Percentiles rank a stretch among this genome's conserved stretches.
Conservation (phyloP, 2,888 invertebrate genomes). For the Slavum lentiscoides region DNA sequence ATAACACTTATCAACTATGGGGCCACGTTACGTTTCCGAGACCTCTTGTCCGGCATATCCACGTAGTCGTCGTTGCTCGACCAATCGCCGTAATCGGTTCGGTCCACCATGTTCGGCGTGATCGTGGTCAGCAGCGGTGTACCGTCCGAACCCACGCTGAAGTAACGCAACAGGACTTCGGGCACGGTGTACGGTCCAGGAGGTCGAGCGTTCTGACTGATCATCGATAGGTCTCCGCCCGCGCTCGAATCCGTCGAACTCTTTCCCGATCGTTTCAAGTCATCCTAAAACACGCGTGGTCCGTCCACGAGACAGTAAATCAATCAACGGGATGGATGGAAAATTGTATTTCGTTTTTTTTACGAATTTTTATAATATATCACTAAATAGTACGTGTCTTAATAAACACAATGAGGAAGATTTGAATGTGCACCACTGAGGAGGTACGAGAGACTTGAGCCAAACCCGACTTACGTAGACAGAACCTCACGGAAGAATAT, state of each 20-base stretch:
- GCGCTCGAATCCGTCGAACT: conserved; percentile 63
- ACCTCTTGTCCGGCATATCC: conserved; percentile 62
- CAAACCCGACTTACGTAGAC: too few relatives aligned
- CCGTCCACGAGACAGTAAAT: background rate
- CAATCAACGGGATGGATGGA: too few relatives aligned
- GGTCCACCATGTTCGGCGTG: conserved; percentile 62
- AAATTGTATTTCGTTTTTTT: too few relatives aligned
- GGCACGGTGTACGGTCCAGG: conserved; percentile 62
- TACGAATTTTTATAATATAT: too few relatives aligned
- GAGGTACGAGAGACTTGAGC: too few relatives aligned
- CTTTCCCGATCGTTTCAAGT: conserved; percentile 60
- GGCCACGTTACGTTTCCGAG: too few relatives aligned
- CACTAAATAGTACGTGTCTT: too few relatives aligned
- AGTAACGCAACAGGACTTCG: conserved; percentile 65
- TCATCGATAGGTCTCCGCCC: conserved; percentile 68
- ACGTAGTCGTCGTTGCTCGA: conserved; percentile 73
- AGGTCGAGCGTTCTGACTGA: conserved; percentile 65
- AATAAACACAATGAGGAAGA: too few relatives aligned
- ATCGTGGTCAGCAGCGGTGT: conserved; percentile 67
- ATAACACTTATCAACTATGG: too few relatives aligned
- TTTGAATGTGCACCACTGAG: too few relatives aligned
- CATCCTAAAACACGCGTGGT: background rate
- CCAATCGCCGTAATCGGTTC: conserved; percentile 66
- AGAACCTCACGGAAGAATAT: too few relatives aligned
- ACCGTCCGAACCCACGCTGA: conserved; percentile 67